These are phyloP conservation scores for Lasioglossum malachurum DNA, from an alignment of 2,888 invertebrate genomes.

Conservation along the genomic window DNA sequence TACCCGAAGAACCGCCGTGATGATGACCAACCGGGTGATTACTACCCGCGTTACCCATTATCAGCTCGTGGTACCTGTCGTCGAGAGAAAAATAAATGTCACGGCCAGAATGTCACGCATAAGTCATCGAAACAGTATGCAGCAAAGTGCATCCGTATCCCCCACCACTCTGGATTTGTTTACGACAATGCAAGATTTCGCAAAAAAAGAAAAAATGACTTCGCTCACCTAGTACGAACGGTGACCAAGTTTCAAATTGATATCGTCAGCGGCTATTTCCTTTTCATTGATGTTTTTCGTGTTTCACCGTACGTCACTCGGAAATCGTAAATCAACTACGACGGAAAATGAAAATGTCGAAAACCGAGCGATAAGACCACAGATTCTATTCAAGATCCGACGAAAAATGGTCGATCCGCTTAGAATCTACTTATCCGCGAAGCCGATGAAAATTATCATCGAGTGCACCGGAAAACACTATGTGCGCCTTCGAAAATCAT, in stretches of 20 bases:
- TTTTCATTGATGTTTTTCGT: conserved; percentile 3
- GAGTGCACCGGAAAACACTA: not conserved
- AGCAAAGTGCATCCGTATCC: not conserved
- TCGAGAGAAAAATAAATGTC: not conserved
- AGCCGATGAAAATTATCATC: not conserved
- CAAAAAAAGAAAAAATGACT: conserved; percentile 9
- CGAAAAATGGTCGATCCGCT: conserved; percentile 29
- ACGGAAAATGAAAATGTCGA: conserved; percentile 16
- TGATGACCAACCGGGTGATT: conserved; percentile 86
- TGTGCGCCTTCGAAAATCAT: not conserved
- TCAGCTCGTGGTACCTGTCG: conserved; percentile 4
- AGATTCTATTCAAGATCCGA: conserved; percentile 26
- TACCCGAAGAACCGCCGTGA: conserved; percentile 85
- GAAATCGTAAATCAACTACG: conserved; percentile 1
- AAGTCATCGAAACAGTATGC: not conserved
- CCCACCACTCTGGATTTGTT: conserved; percentile 28
- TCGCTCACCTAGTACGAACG: conserved; percentile 13
- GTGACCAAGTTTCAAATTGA: not conserved
- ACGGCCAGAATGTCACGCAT: not conserved
- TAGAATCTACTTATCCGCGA: conserved; percentile 27
- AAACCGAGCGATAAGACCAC: conserved; percentile 12
- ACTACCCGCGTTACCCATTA: conserved; percentile 93
- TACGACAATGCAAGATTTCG: conserved; percentile 10
- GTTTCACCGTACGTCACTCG: not conserved
- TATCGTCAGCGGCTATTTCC: not conserved